Conservation (phyloP, 2,888 invertebrate species). For the Trilocha varians region DNA sequence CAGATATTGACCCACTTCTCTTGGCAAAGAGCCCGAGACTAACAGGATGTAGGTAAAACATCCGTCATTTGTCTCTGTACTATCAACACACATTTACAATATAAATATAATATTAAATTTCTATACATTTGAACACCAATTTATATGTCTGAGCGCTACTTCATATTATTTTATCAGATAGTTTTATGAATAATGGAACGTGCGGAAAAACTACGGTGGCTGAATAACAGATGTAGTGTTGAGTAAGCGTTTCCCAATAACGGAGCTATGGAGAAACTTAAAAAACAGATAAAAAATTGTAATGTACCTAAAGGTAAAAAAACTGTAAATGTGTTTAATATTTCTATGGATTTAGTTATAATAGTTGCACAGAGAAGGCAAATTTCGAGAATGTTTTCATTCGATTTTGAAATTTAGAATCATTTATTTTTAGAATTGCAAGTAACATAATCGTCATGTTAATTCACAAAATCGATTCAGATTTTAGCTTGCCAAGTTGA, state of each 20-base stretch:
- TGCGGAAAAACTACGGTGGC: not conserved
- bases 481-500: not conserved
- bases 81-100: not conserved
- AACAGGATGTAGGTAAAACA: not conserved
- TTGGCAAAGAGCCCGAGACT: not conserved
- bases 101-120: not conserved
- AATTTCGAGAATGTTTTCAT: too few species aligned
- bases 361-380: too few species aligned
- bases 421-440: too few species aligned
- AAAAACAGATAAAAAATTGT: too few species aligned
- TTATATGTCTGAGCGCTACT: not conserved
- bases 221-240: too few species aligned
- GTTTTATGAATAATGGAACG: not conserved
- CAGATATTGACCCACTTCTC: constrained; percentile 3
- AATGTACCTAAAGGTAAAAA: too few species aligned
- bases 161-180: not conserved
- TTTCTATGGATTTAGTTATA: too few species aligned
- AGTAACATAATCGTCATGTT: too few species aligned
- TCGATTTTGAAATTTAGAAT: too few species aligned
- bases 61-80: constrained; percentile 1
- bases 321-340: too few species aligned
- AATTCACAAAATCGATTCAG: not conserved
- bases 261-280: too few species aligned
- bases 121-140: not conserved
- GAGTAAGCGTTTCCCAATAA: too few species aligned